Base-by-base conservation (phyloP, 2,797 vertebrate species). In the Melopsittacus undulatus region DNA sequence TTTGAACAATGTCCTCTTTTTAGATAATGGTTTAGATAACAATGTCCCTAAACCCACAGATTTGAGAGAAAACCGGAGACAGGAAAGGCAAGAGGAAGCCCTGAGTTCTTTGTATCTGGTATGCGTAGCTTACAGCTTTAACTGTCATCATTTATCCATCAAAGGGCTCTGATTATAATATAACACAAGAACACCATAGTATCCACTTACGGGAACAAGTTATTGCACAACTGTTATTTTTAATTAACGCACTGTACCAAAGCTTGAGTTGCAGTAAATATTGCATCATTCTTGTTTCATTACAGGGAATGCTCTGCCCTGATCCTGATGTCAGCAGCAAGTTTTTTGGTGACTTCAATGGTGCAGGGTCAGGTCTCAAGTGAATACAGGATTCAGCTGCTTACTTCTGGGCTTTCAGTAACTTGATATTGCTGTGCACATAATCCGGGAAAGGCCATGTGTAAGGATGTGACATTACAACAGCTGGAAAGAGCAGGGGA, bases 371-470 rank as follows among this genome's bases (percentile, higher is more conserved):
- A 81, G 49, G n/a, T 88, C 77, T 72, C 69, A 83, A 84, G 46
- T 3, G n/a, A 82, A 74, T 21, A 51, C 34, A 76, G 23, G 36
- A 81, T 69, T 92, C 81, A 82, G 49, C 42, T 89, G 83, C 54
- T 91, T 75, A 76, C 43, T 90, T 89, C 63, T 86, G 74, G 20
- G 32, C 73, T 95, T 94, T 83, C 77, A 59, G 86, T 73, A 90
- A 90, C 38, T 66, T 79, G 77, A 83, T 86, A 83, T 8, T 42
- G 56, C 59, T 56, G 54, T 27, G 43, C n/a, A 66, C 27, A 22
- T 5, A 54, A 54, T 66, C 67, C 11, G 1, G 70, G 34, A 77
- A 94, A 75, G 49, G 29, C 62, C 69, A 43, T 27, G 32, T 45
- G 42, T 26, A 54, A 51, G 46, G 23, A 73, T 42, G 43, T 76